phyloP scores from a whole-genome alignment of 2,113 vertebrate species.

The Balaeniceps rex region DNA sequence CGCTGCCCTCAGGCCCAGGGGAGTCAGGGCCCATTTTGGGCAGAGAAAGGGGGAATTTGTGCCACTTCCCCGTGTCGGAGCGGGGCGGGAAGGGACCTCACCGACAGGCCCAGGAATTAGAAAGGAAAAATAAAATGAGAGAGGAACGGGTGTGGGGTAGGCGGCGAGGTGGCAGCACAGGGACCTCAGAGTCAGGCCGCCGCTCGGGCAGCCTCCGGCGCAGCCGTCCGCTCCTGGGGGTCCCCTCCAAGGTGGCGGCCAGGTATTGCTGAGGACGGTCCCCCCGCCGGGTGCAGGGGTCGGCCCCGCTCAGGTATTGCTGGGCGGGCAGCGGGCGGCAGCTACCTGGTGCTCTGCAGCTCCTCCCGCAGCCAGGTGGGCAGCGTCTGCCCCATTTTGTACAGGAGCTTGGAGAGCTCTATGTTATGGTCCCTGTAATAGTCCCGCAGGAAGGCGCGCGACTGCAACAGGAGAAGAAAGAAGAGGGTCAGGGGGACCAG shows the following conservation, averaged over 20 bases:
- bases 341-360: conserved; percentile 95
- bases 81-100: not conserved
- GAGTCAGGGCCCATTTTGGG: not conserved
- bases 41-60: not conserved
- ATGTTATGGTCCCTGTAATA: conserved; percentile 97
- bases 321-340: not conserved
- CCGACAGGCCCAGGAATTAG: not conserved
- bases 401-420: conserved; percentile 95
- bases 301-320: not conserved
- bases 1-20: not conserved
- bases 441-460: conserved; percentile 87
- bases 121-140: not conserved
- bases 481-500: not conserved
- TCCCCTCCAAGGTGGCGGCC: not conserved
- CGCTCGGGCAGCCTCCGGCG: not conserved
- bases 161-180: not conserved
- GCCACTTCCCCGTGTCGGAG: not conserved
- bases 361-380: conserved; percentile 96
- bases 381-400: conserved; percentile 92
- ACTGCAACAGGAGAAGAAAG: conserved; percentile 68
- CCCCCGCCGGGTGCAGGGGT: not conserved
- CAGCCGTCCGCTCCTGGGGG: not conserved
- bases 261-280: conserved; percentile 66
- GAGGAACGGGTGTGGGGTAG: not conserved
- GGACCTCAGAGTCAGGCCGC: not conserved